Percentiles rank a stretch among this genome's conserved stretches.
phyloP scores from a whole-genome alignment of 53 echinoderm and acorn worm species.

The Hippasteria phrygiana region DNA sequence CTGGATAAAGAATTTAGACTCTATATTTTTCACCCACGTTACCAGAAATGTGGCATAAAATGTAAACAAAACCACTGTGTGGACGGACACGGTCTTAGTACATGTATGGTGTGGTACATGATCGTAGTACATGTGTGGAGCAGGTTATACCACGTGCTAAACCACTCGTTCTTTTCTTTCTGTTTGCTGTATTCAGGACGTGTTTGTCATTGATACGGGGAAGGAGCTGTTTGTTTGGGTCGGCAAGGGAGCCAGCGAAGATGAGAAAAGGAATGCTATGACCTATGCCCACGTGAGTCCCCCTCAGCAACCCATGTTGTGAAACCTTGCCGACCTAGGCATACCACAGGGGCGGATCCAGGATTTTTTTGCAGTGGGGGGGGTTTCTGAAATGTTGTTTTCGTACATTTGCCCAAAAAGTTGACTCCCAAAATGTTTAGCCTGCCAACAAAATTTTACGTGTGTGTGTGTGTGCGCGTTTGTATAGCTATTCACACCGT shows the following conservation, averaged over 20 bases:
- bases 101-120: not conserved
- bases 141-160: too few species aligned
- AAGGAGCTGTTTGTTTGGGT: conserved; percentile 82
- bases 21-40: not conserved
- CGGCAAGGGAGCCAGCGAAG: conserved; percentile 63
- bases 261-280: conserved; percentile 83
- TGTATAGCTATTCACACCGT: too few species aligned
- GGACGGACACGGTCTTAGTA: not conserved
- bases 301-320: not conserved
- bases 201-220: conserved; percentile 80
- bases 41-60: not conserved
- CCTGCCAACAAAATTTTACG: too few species aligned
- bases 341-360: too few species aligned
- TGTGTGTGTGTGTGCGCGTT: too few species aligned
- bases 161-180: not conserved
- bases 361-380: too few species aligned
- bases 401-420: too few species aligned
- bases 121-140: not conserved
- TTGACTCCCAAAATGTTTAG: too few species aligned
- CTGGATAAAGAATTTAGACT: too few species aligned
- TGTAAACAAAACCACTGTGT: not conserved
- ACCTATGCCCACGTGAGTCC: conserved; percentile 90
- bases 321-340: not conserved
- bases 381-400: too few species aligned
- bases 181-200: conserved; percentile 69